phyloP scores from a whole-genome alignment of 2,888 invertebrate genomes.

The Caenorhabditis imperialis region DNA sequence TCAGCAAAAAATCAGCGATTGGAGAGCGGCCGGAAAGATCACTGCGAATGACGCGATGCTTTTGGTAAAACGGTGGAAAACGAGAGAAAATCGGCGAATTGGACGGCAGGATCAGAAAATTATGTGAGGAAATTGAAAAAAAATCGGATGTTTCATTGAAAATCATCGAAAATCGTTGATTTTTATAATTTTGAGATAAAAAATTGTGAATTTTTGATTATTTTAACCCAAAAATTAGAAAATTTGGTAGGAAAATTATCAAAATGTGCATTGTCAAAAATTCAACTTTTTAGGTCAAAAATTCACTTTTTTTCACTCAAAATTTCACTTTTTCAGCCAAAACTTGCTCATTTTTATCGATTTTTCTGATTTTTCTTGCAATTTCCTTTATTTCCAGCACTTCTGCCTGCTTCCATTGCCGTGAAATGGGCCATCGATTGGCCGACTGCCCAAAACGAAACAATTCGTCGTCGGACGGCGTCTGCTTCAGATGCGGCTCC shows the following conservation, averaged over 20 bases:
- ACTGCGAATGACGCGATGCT: constrained; percentile 46
- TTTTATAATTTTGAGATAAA: no score
- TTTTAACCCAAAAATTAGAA: background rate
- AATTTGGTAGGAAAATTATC: constrained; percentile 1
- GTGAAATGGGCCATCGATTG: constrained; percentile 86
- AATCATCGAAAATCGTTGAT: background rate
- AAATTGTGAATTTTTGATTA: no score
- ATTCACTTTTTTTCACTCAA: no score
- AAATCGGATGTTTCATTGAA: background rate
- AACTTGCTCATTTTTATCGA: no score
- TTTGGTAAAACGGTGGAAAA: constrained; percentile 64
- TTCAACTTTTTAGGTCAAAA: no score
- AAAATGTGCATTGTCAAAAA: background rate
- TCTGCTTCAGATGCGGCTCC: constrained; percentile 92
- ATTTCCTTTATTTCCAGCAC: constrained; percentile 16
- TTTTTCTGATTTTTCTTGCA: no score
- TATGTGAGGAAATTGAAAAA: constrained; percentile 36
- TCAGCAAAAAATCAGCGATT: constrained; percentile 32
- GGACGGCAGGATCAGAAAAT: constrained; percentile 59
- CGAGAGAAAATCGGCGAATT: constrained; percentile 61
- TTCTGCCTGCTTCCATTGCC: constrained; percentile 85
- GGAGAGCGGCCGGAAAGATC: constrained; percentile 33
- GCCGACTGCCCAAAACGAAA: constrained; percentile 85
- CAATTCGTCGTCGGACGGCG: constrained; percentile 80
- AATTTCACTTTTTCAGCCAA: no score